These are phyloP conservation scores for Oncorhynchus gorbuscha DNA, from an alignment of 2,113 vertebrate species.

Conservation along the genomic window DNA sequence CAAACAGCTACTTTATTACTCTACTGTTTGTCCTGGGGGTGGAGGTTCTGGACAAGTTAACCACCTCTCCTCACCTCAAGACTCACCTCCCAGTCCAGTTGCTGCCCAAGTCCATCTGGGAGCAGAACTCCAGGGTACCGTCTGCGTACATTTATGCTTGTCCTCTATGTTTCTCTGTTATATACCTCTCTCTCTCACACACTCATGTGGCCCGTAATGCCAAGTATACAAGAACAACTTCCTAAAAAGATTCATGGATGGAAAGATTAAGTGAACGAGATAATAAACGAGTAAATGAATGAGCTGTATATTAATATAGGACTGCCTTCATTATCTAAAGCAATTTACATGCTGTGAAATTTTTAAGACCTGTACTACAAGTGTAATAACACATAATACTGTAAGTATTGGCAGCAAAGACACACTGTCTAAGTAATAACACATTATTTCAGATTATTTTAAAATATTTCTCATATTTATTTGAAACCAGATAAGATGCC, in stretches of 20 bases:
- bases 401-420: too few relatives aligned
- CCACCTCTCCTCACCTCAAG: slow-evolving; percentile 75
- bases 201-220: slow-evolving; percentile 79
- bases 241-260: slow-evolving; percentile 71
- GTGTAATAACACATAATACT: too few relatives aligned
- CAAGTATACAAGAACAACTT: slow-evolving; percentile 80
- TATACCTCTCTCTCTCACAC: not conserved
- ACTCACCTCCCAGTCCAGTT: slow-evolving; percentile 78
- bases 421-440: not conserved
- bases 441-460: not conserved
- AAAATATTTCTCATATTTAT: slow-evolving; percentile 54
- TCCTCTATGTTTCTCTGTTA: not conserved
- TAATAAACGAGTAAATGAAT: not conserved
- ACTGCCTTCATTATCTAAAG: not conserved
- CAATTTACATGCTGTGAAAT: too few relatives aligned
- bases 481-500: slow-evolving; percentile 62
- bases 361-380: too few relatives aligned
- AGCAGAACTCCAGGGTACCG: slow-evolving; percentile 79
- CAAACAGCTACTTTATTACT: not conserved
- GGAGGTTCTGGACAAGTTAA: slow-evolving; percentile 51
- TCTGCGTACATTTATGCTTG: not conserved
- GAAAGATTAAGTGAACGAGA: slow-evolving; percentile 63
- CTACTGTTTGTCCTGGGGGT: slow-evolving; percentile 39
- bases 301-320: not conserved
- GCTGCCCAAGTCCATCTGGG: slow-evolving; percentile 77